Base-by-base conservation (phyloP, 2,113 vertebrate species). In the Calonectris borealis region DNA sequence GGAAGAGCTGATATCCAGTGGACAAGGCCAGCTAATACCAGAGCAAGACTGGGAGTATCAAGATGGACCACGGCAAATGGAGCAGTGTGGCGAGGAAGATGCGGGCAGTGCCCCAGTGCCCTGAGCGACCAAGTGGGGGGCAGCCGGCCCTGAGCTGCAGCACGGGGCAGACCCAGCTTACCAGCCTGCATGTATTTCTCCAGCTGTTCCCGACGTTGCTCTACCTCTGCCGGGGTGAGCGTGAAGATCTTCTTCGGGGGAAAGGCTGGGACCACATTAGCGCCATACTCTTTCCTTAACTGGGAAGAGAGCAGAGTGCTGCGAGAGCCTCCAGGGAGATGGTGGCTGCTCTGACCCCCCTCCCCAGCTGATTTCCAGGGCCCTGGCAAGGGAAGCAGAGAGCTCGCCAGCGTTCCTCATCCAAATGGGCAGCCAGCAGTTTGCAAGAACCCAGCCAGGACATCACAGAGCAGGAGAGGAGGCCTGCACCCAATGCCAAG, bases 181-280 rank as follows among this genome's bases (percentile, higher is more conserved):
- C 99, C 99, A 27, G 99, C 99, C 97, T 99, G 99, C 99, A 99
- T 99, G 98, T 99, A 99, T 82, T 99, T 99, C 98, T 99, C 99
- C 97, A 99, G 98, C 98, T 99, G 99, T 70, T 99, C 99, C 91
- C 99, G 97, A 36, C 99, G 98, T 96, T 99, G 99, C 93, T 99
- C 99, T 16, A 99, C 99, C 96, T 99, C 99, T 2, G 98, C 98
- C 2, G 99, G 98, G 7, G 99, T 99, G 87, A 99, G 98, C 0
- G 99, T 99, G 98, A 99, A 99, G 96, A 99, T 99, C 98, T 99
- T 99, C 98, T 99, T 99, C 20, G 99, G 99, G 26, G 99, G 99
- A 92, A 99, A 99, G 46, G 99, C 96, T 34, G 99, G 99, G 64
- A 99, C 99, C 96, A 99, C 99, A 2, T 99, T 99, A 94, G 99